Percentiles rank a stretch among this genome's conserved stretches.
Evolutionary conservation across 2,888 invertebrate species (phyloP).

Genomic region (Ligdia adustata): DNA sequence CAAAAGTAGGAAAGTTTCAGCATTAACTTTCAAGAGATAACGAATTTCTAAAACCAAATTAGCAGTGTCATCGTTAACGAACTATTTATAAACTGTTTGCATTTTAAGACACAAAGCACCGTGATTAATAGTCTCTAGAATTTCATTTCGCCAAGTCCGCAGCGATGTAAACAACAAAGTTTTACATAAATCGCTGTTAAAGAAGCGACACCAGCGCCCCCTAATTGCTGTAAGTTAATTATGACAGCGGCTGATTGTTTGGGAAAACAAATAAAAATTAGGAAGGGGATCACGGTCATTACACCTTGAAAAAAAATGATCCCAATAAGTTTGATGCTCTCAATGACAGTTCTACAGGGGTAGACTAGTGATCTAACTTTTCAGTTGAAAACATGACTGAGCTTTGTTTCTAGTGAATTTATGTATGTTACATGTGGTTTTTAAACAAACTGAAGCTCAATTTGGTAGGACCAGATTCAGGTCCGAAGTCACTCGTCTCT

Average conservation of each 20-base stretch:
- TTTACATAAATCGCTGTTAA: constrained; percentile 62
- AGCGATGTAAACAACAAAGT: constrained; percentile 63
- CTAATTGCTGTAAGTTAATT: constrained; percentile 64
- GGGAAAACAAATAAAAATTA: constrained; percentile 50
- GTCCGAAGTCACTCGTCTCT: no score
- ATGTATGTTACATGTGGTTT: no score
- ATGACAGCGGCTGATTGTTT: constrained; percentile 64
- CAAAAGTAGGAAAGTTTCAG: no score
- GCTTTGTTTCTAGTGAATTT: no score
- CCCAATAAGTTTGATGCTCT: no score
- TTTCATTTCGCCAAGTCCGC: constrained; percentile 55
- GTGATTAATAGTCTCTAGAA: constrained; percentile 63
- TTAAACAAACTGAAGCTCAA: no score
- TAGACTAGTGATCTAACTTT: no score
- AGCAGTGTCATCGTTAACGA: constrained; percentile 42
- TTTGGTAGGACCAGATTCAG: no score
- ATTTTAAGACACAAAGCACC: constrained; percentile 54
- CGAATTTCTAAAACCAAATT: constrained; percentile 27
- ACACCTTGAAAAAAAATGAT: no score
- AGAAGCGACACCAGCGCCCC: constrained; percentile 40
- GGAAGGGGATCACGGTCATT: constrained; percentile 28
- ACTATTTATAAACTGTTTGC: constrained; percentile 61
- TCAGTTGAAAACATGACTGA: no score
- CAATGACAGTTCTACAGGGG: no score
- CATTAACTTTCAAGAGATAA: constrained; percentile 26